Base-by-base conservation (phyloP, 2,113 vertebrate genomes). In the Eonycteris spelaea region DNA sequence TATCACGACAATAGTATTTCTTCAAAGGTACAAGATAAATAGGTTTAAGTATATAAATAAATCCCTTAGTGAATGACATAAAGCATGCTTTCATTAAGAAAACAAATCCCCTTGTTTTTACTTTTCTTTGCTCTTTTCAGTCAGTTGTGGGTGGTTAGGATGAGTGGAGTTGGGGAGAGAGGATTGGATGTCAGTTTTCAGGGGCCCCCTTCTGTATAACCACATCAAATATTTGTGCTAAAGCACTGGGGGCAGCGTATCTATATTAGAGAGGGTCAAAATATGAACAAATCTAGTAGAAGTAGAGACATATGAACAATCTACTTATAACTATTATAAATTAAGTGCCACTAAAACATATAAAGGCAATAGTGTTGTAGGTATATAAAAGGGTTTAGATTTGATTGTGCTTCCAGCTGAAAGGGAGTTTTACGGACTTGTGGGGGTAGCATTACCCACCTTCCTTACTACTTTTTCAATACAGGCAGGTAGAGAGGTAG, bases 381-480 rank as follows among this genome's bases (percentile, higher is more conserved):
- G 24, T 59, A 63, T 71, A 35, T 43, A 22, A 85, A 95, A 85
- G 53, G 7, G 28, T 87, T 85, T 97, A 77, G n/a, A 38, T 68
- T n/a, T 90, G 30, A 65, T 33, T 83, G 68, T 26, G n/a, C 30
- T 79, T 11, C 40, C 65, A 95, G n/a, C 45, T 48, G 24, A 96
- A 96, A 95, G 53, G 45, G 92, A 85, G 43, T 86, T 96, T 88
- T 59, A 75, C 28, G 85, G 88, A 59, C 43, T 19, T 94, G 4
- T 79, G 26, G 90, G 61, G 21, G 35, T 38, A 88, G 73, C 43
- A 43, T 82, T 94, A 22, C 30, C 73, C 78, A 86, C 59, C 19
- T 82, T 92, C 48, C n/a, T 93, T 70, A 71, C 28, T 68, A 77
- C 14, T 82, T 89, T 68, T 97, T 95, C 19, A 43, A 15, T 63